Base-by-base conservation (phyloP, 2,113 vertebrate genomes). In the Istiophorus platypterus region DNA sequence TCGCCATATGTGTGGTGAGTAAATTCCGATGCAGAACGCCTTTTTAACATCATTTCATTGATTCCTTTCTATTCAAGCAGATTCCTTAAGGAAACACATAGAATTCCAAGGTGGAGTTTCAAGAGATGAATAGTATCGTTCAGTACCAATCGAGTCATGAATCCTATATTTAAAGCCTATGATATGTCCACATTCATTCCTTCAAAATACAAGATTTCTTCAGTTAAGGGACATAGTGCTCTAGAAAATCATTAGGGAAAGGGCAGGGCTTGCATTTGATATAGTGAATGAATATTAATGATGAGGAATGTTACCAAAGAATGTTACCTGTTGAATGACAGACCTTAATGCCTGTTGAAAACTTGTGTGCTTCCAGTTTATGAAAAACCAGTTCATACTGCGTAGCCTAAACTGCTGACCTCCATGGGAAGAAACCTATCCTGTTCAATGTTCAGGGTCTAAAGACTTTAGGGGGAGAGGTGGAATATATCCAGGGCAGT, bases 351-450 rank as follows among this genome's bases (percentile, higher is more conserved):
- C 20, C 39, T 39, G 37, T 66, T 29, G 22, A 59, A 26, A 52
- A 12, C 1, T 0, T 59, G 11, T 58, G 20, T 47, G 26, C 7
- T 4, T 79, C 39, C 5, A 7, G 34, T 56, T 80, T 66, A 17
- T 15, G 56, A 12, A 75, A 51, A 14, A 22, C n/a, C 17, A 65
- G 8, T 37, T 31, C 52, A 41, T 9, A 14, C n/a, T 57, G 15
- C 22, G 7, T 3, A 61, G 15, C 15, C 47, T 7, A 58, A 80
- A 68, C 12, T 59, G 54, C 13, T 49, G 71, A 84, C 71, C 71
- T 72, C n/a, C 39, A 57, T 29, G 29, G 65, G 41, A 49, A 76
- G 62, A 82, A 79, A 58, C 12, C 11, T 72, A 54, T 67, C 42
- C 41, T 61, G n/a, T 69, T 73, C 18, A 27, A 31, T 7, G 27